A percentile compares a stretch with the other conserved stretches of the same genome.
Evolutionary conservation across 2,797 vertebrate genomes (phyloP).

Genomic region (Caiman crocodilus): DNA sequence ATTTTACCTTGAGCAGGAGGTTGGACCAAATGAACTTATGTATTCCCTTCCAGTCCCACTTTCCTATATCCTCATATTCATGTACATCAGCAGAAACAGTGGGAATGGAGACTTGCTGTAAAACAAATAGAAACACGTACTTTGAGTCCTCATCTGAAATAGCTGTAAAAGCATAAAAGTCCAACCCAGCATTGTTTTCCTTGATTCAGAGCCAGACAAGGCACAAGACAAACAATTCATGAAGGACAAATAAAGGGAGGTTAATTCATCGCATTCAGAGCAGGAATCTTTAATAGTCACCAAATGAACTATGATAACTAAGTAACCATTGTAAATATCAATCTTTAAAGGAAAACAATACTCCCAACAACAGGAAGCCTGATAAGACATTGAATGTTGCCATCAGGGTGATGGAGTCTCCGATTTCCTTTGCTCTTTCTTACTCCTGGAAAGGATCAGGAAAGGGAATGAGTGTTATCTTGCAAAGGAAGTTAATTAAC

Average conservation of each 20-base stretch:
- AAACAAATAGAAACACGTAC: constrained; percentile 58
- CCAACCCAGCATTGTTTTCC: constrained; percentile 72
- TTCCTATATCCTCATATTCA: constrained; percentile 1
- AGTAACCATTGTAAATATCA: constrained; percentile 77
- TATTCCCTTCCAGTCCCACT: too few relatives aligned
- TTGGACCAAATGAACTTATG: too few relatives aligned
- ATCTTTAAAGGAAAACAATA: constrained; percentile 77
- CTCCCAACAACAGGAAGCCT: constrained; percentile 72
- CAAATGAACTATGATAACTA: constrained; percentile 75
- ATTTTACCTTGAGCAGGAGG: too few relatives aligned
- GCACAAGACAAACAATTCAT: constrained; percentile 76
- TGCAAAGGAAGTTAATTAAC: constrained; percentile 75
- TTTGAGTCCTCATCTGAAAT: constrained; percentile 62
- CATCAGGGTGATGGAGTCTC: constrained; percentile 67
- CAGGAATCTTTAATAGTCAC: constrained; percentile 69
- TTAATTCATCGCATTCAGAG: constrained; percentile 71
- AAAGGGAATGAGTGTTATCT: constrained; percentile 65
- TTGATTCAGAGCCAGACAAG: constrained; percentile 72
- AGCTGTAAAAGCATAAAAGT: constrained; percentile 73
- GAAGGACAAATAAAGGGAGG: constrained; percentile 75
- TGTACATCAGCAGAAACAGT: constrained; percentile 32
- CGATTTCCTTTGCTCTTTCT: constrained; percentile 71
- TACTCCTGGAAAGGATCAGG: constrained; percentile 63
- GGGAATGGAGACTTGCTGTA: constrained; percentile 20
- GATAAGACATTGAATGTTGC: constrained; percentile 75